phyloP scores from a whole-genome alignment of 1,140 invertebrate species.

The Drosophila rhopaloa region DNA sequence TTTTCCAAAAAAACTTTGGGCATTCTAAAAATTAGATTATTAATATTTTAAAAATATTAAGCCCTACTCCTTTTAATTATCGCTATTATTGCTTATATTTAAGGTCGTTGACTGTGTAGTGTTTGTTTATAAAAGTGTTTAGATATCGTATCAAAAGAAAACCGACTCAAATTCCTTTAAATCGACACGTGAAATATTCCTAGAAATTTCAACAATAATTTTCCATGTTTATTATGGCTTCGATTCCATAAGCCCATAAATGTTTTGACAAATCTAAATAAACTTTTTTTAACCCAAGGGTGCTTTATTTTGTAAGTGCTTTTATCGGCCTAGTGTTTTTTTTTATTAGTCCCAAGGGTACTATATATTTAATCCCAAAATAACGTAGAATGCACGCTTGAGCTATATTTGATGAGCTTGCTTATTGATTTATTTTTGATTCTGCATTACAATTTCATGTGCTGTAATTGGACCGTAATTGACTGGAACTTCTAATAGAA shows the following conservation, averaged over 20 bases:
- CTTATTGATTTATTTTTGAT: conserved; percentile 41
- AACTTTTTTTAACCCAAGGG: conserved; percentile 3
- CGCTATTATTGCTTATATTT: not conserved
- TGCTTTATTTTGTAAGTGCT: not conserved
- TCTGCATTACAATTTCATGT: conserved; percentile 46
- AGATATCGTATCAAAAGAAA: not conserved
- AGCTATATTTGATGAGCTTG: conserved; percentile 11
- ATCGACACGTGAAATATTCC: no score
- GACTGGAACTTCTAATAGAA: conserved; percentile 81
- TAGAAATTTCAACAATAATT: not conserved
- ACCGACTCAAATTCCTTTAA: not conserved
- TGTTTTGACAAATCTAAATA: conserved; percentile 16
- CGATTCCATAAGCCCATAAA: not conserved
- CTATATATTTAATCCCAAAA: conserved; percentile 3
- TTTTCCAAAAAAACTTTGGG: no score
- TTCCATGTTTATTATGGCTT: conserved; percentile 1
- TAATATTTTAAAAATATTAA: no score
- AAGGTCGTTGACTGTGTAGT: not conserved
- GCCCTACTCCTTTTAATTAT: not conserved
- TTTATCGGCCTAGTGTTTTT: not conserved
- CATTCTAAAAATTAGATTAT: no score
- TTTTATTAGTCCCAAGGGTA: not conserved
- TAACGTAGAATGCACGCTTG: conserved; percentile 9
- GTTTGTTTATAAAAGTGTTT: not conserved
- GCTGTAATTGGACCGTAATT: conserved; percentile 32